A percentile compares a stretch with the other conserved stretches of the same genome.
Evolutionary conservation across 2,888 invertebrate species (phyloP).

Genomic region (Rhagophthalmus giganteus): DNA sequence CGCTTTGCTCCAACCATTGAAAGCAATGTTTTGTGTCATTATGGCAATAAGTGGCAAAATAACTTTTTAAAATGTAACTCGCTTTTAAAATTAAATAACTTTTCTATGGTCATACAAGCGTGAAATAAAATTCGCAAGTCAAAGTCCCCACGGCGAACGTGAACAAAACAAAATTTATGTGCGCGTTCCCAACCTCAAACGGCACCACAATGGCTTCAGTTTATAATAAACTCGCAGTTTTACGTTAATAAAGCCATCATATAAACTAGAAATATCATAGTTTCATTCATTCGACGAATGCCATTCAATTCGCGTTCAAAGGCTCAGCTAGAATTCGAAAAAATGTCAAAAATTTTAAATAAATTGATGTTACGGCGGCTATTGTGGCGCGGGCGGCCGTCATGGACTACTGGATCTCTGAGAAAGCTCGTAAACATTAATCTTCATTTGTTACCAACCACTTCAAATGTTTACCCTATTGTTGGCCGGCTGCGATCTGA

Average conservation of each 20-base stretch:
- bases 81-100: slow-evolving; percentile 7
- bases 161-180: slow-evolving; percentile 48
- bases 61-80: slow-evolving; percentile 33
- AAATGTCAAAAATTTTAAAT: slow-evolving; percentile 50
- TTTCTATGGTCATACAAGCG: slow-evolving; percentile 1
- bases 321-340: slow-evolving; percentile 47
- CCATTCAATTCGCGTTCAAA: slow-evolving; percentile 45
- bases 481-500: slow-evolving; percentile 44
- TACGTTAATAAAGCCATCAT: slow-evolving; percentile 47
- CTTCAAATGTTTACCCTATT: slow-evolving; percentile 53
- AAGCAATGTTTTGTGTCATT: slow-evolving; percentile 38
- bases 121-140: slow-evolving; percentile 28
- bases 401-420: slow-evolving; percentile 40
- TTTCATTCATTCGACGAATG: slow-evolving; percentile 40
- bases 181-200: slow-evolving; percentile 46
- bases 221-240: slow-evolving; percentile 38
- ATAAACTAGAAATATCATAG: slow-evolving; percentile 46
- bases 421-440: slow-evolving; percentile 51
- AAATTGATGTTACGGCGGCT: slow-evolving; percentile 42
- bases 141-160: slow-evolving; percentile 8
- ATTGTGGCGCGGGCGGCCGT: slow-evolving; percentile 33
- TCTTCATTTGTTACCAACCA: slow-evolving; percentile 56
- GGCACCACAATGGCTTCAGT: slow-evolving; percentile 22
- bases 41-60: slow-evolving; percentile 47
- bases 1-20: slow-evolving; percentile 1